phyloP scores from a whole-genome alignment of 2,113 vertebrate species.

The Aegotheles bennettii region DNA sequence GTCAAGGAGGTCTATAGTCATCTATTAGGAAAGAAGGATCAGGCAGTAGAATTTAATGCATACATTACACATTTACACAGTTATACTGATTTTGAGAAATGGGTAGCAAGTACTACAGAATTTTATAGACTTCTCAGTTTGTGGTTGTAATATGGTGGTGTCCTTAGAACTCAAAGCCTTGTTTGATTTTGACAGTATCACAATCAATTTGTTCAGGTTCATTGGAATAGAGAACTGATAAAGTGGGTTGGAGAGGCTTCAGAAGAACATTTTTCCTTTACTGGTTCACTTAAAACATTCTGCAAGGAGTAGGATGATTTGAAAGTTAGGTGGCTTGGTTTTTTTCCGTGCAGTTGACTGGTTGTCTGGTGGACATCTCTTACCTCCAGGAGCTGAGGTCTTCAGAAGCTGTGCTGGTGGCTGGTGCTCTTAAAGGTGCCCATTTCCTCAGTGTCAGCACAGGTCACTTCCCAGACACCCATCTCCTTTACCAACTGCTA shows the following conservation, averaged over 20 bases:
- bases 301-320: background rate
- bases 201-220: background rate
- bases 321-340: background rate
- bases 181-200: background rate
- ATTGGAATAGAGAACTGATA: background rate
- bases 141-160: background rate
- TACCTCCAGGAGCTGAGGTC: background rate
- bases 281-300: background rate
- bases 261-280: background rate
- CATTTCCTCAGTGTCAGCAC: background rate
- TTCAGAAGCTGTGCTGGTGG: background rate
- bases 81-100: background rate
- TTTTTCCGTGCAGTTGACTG: accelerated
- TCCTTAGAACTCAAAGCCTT: background rate
- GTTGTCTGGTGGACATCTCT: background rate
- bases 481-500: background rate
- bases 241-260: background rate
- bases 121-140: background rate
- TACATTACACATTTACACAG: background rate
- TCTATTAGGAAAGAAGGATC: background rate
- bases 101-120: background rate
- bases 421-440: background rate
- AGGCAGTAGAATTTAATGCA: background rate
- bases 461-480: background rate
- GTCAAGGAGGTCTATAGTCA: background rate